These are phyloP conservation scores for Callionymus lyra DNA, from an alignment of 2,113 vertebrate genomes.

Conservation along the genomic window DNA sequence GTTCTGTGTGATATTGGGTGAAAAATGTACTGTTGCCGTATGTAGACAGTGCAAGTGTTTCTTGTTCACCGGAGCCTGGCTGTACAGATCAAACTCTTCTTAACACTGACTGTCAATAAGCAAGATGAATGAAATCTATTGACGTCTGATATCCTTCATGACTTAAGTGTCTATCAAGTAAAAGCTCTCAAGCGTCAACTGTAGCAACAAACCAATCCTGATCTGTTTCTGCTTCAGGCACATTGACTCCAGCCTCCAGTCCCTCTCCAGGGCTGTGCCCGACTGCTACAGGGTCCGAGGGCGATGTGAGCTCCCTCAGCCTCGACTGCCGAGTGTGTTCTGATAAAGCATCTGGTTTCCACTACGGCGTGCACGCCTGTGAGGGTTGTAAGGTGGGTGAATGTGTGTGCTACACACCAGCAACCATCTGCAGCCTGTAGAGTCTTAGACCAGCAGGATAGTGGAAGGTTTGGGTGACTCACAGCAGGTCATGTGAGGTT, in stretches of 20 bases:
- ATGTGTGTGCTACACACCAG: conserved; percentile 4
- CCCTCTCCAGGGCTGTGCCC: conserved; percentile 72
- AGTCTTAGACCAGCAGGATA: conserved; percentile 26
- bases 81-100: no score
- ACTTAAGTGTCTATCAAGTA: no score
- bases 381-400: conserved; percentile 93
- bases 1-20: no score
- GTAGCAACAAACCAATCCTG: no score
- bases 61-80: no score
- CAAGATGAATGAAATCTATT: no score
- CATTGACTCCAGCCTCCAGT: conserved; percentile 86
- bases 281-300: conserved; percentile 47
- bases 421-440: background rate
- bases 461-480: conserved; percentile 45
- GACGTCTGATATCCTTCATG: no score
- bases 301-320: conserved; percentile 61
- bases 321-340: conserved; percentile 91
- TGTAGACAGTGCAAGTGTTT: no score
- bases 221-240: conserved; percentile 60
- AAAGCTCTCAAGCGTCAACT: no score
- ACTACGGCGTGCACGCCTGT: conserved; percentile 96
- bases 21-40: no score
- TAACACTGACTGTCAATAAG: no score
- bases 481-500: conserved; percentile 35
- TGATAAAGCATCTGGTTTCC: conserved; percentile 93